Evolutionary conservation across 2,888 invertebrate genomes (phyloP).

Genomic region (Thera obeliscata): DNA sequence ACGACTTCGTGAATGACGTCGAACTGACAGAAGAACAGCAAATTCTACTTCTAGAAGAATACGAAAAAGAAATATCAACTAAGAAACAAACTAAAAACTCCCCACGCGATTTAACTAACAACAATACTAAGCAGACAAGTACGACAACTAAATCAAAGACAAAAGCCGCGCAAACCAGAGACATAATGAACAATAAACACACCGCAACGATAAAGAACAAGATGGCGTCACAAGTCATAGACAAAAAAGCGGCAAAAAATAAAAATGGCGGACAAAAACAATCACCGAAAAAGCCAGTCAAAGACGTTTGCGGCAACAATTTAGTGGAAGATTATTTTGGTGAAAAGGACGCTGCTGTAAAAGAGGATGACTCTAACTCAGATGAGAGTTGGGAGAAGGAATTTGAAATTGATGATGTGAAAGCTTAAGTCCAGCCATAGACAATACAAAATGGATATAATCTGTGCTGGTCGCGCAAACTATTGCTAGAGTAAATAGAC

Average conservation of each 20-base stretch:
- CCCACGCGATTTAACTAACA: conserved; percentile 65
- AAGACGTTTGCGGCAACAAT: conserved; percentile 78
- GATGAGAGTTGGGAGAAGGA: conserved; percentile 86
- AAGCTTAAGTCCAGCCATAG: conserved; percentile 64
- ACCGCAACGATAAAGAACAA: conserved; percentile 38
- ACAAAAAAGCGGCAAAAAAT: conserved; percentile 38
- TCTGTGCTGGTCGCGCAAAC: conserved; percentile 28
- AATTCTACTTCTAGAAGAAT: conserved; percentile 86
- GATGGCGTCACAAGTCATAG: conserved; percentile 5
- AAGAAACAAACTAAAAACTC: conserved; percentile 68
- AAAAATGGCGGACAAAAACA: conserved; percentile 53
- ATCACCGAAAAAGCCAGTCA: conserved; percentile 65
- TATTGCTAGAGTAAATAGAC: conserved; percentile 13
- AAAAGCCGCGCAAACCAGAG: conserved; percentile 60
- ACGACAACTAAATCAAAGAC: conserved; percentile 49
- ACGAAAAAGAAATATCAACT: conserved; percentile 86
- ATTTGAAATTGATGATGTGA: conserved; percentile 81
- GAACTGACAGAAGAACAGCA: conserved; percentile 90
- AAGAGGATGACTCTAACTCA: conserved; percentile 80
- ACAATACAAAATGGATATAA: conserved; percentile 21
- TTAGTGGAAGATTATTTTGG: conserved; percentile 83
- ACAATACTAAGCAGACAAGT: conserved; percentile 62
- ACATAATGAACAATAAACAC: conserved; percentile 59
- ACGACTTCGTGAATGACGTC: conserved; percentile 86
- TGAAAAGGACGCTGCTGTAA: conserved; percentile 63